Conservation (phyloP, 1,140 invertebrate genomes). For the Eupristina koningsbergeri region DNA sequence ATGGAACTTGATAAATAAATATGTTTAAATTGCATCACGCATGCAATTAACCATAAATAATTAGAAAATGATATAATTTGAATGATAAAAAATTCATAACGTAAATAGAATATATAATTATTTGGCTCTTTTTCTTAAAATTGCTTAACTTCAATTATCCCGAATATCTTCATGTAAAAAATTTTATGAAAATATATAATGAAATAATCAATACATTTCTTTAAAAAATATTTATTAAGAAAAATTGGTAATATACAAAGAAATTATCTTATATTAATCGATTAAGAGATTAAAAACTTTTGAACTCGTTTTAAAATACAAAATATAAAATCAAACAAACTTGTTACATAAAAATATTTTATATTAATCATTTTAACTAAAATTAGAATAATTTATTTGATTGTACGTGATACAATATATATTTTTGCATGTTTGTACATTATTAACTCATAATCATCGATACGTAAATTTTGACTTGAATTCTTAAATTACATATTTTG, state of each 20-base stretch:
- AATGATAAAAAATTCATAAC: too few relatives aligned
- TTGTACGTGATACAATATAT: neutral
- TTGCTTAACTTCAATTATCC: too few relatives aligned
- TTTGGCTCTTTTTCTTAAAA: too few relatives aligned
- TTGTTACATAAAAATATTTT: too few relatives aligned
- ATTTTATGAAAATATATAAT: neutral
- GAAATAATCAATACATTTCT: neutral
- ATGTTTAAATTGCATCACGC: too few relatives aligned
- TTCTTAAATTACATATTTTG: neutral
- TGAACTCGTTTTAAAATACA: neutral
- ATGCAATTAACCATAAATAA: too few relatives aligned
- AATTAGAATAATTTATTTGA: neutral
- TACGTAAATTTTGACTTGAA: neutral
- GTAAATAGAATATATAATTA: too few relatives aligned
- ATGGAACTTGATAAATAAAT: too few relatives aligned
- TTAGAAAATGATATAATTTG: too few relatives aligned
- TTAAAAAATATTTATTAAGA: slow-evolving; percentile 25
- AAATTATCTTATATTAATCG: neutral
- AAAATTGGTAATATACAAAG: slow-evolving; percentile 1
- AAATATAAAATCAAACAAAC: slow-evolving; percentile 3
- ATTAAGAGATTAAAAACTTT: neutral
- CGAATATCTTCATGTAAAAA: too few relatives aligned
- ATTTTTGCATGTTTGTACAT: neutral
- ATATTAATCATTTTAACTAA: too few relatives aligned
- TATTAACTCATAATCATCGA: neutral